Evolutionary conservation across 1,140 invertebrate genomes (phyloP).

Genomic region (Papilio polytes): DNA sequence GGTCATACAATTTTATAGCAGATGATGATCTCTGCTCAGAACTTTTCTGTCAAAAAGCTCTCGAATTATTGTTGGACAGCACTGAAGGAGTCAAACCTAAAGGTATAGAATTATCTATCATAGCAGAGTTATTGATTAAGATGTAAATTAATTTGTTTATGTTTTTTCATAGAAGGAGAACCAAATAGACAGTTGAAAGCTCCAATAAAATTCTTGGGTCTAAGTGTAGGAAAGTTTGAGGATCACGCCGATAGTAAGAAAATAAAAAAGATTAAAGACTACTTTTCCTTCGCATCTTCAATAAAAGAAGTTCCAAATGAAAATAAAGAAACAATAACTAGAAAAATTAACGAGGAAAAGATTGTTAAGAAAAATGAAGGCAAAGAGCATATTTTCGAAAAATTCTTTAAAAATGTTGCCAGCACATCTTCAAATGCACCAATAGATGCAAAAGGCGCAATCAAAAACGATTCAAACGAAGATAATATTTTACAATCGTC

Average conservation of each 20-base stretch:
- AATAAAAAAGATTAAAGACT: conserved; percentile 85
- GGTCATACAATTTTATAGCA: conserved; percentile 84
- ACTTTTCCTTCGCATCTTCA: conserved; percentile 80
- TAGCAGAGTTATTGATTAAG: not conserved
- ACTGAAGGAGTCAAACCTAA: conserved; percentile 67
- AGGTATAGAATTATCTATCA: conserved; percentile 50
- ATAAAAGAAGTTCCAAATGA: conserved; percentile 54
- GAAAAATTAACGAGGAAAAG: conserved; percentile 36
- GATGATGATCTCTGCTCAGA: conserved; percentile 84
- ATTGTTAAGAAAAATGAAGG: conserved; percentile 53
- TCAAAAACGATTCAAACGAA: conserved; percentile 27
- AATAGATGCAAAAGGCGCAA: conserved; percentile 39
- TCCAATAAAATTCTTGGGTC: conserved; percentile 88
- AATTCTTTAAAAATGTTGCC: conserved; percentile 58
- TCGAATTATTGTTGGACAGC: conserved; percentile 85
- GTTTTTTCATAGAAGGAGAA: conserved; percentile 65
- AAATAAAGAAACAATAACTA: conserved; percentile 41
- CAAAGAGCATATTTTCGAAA: conserved; percentile 61
- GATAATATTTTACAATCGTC: conserved; percentile 53
- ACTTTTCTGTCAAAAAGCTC: conserved; percentile 80
- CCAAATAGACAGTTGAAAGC: conserved; percentile 79
- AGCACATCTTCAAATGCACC: not conserved
- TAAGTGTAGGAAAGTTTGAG: conserved; percentile 92
- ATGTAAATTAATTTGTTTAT: not conserved
- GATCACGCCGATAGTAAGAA: conserved; percentile 84